Evolutionary conservation across 2,113 vertebrate species (phyloP).

Genomic region (Gadus macrocephalus): DNA sequence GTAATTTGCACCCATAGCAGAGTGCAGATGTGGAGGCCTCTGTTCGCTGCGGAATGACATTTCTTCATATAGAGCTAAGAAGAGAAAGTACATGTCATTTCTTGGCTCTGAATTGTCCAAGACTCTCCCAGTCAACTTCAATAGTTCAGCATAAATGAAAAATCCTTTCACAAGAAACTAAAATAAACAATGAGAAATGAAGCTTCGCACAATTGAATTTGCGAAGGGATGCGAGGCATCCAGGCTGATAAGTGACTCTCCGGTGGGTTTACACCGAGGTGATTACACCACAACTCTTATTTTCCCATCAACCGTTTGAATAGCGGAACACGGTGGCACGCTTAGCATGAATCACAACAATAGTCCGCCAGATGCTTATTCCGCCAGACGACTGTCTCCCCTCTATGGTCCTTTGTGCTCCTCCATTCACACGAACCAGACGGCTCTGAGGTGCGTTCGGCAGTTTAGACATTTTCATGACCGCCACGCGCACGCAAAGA

Average conservation of each 20-base stretch:
- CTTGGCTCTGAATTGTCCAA: constrained; percentile 48
- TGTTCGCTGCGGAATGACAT: not conserved
- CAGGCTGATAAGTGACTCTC: too few species aligned
- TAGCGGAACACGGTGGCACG: constrained; percentile 11
- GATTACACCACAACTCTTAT: constrained; percentile 32
- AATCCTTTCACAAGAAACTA: constrained; percentile 28
- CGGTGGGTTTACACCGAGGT: too few species aligned
- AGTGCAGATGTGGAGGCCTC: constrained; percentile 13
- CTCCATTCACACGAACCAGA: constrained; percentile 3
- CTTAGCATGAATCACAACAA: constrained; percentile 4
- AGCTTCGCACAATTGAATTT: constrained; percentile 21
- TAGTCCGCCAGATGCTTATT: constrained; percentile 19
- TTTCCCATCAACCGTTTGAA: constrained; percentile 40
- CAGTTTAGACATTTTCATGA: too few species aligned
- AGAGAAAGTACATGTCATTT: constrained; percentile 51
- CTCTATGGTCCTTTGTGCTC: constrained; percentile 8
- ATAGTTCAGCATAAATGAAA: constrained; percentile 46
- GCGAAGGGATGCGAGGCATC: too few species aligned
- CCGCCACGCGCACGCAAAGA: too few species aligned
- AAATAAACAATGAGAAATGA: constrained; percentile 25
- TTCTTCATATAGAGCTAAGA: constrained; percentile 36
- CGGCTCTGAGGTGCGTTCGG: too few species aligned
- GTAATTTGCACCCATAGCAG: constrained; percentile 10
- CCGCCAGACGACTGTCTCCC: constrained; percentile 5
- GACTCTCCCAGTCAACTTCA: constrained; percentile 58